A percentile compares a stretch with the other conserved stretches of the same genome.
Conservation (phyloP, 2,888 invertebrate species). For the Morpho deidamia region DNA sequence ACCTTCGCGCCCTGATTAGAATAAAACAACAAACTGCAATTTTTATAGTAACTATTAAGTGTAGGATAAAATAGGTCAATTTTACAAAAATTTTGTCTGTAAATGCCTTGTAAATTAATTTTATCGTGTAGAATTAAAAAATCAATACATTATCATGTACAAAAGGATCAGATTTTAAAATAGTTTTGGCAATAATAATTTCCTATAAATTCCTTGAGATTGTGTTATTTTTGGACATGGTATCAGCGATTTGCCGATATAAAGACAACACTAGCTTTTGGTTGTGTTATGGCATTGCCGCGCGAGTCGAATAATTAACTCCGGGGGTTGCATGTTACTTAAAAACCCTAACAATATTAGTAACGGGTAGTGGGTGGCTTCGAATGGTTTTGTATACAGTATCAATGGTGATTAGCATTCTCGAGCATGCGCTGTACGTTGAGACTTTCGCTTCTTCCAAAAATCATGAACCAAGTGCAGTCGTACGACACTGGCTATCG, state of each 20-base stretch:
- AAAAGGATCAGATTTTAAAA: too few species aligned
- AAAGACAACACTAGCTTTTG: slow-evolving; percentile 70
- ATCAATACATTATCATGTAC: too few species aligned
- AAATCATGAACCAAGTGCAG: slow-evolving; percentile 38
- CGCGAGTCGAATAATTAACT: slow-evolving; percentile 45
- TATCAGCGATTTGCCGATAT: slow-evolving; percentile 57
- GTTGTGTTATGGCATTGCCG: slow-evolving; percentile 39
- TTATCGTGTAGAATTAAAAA: too few species aligned
- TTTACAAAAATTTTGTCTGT: too few species aligned
- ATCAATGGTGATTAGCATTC: slow-evolving; percentile 56
- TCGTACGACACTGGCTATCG: slow-evolving; percentile 59
- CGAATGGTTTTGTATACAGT: slow-evolving; percentile 40
- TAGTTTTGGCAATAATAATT: too few species aligned
- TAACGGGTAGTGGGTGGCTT: slow-evolving; percentile 40
- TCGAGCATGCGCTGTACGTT: slow-evolving; percentile 76
- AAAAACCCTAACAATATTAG: slow-evolving; percentile 11
- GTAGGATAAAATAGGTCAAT: too few species aligned
- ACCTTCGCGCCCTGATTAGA: too few species aligned
- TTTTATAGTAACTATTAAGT: too few species aligned
- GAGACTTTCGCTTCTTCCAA: slow-evolving; percentile 71
- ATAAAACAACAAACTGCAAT: too few species aligned
- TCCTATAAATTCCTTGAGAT: too few species aligned
- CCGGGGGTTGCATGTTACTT: slow-evolving; percentile 25
- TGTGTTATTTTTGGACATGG: too few species aligned
- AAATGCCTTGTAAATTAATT: too few species aligned